Conservation (phyloP, 2,797 vertebrate genomes). For the Scolopax bukidnonensis region DNA sequence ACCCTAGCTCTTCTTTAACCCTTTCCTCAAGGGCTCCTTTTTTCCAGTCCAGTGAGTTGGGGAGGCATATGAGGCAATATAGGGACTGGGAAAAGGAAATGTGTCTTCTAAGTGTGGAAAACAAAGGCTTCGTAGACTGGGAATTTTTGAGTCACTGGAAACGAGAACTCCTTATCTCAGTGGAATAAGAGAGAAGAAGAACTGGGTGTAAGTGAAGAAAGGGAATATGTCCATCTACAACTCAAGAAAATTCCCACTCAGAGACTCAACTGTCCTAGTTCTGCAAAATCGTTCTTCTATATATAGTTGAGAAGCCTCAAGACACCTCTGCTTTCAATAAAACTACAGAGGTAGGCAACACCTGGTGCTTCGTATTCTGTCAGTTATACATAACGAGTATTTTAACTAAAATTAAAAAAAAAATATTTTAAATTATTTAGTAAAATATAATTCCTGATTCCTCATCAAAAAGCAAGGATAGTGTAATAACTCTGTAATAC, state of each 20-base stretch:
- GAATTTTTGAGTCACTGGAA: neutral
- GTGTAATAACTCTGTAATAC: neutral
- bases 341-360: neutral
- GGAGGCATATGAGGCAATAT: neutral
- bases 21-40: neutral
- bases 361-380: neutral
- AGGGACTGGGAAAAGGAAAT: neutral
- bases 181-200: neutral
- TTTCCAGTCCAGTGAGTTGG: neutral
- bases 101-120: neutral
- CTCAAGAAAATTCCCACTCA: neutral
- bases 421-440: neutral
- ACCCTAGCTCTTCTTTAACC: neutral
- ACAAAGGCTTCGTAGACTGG: neutral
- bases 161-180: neutral
- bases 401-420: neutral
- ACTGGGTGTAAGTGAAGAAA: neutral
- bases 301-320: neutral
- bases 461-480: neutral
- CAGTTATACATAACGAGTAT: neutral
- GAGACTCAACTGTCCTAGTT: neutral
- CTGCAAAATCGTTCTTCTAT: neutral
- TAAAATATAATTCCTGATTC: neutral
- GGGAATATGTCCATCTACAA: neutral
- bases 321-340: neutral